Base-by-base conservation (phyloP, 2,113 vertebrate genomes). In the Mus pahari region DNA sequence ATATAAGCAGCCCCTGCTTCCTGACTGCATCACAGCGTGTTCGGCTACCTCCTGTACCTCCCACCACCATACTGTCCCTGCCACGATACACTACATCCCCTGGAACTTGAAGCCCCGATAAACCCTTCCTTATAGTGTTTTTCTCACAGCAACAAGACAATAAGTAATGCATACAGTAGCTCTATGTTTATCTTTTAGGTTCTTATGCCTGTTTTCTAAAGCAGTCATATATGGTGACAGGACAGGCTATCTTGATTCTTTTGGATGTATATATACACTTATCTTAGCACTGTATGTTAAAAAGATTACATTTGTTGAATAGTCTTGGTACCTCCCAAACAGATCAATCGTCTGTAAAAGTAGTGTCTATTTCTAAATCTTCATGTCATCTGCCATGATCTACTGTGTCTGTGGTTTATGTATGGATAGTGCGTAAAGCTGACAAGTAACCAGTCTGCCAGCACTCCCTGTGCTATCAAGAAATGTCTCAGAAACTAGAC, bases 121-220 rank as follows among this genome's bases (percentile, higher is more conserved):
- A 31, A 42, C 8, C 5, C 22, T 60, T 60, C 24, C 4, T 62
- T 8, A 62, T 5, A 19, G 24, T 8, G 2, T 26, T 62, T 62
- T 62, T 62, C 7, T 31, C 24, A 62, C 14, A 83, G 58, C 14
- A 5, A 83, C 24, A 58, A 79, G 77, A 22, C 77, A 82, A 62
- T 39, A 42, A 62, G 13, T 42, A 42, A 62, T 26, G 53, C 19
- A 82, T 39, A 39, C 1, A 16, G 53, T 24, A 50, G 73, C 64
- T 64, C 26, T 48, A 0, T 31, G 48, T 42, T 88, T 77, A 77
- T 66, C 45, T 50, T 81, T 89, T 55, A 92, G 74, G 74, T 74
- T 5, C 81, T 90, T n/a, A 53, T 73, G 26, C 88, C 14, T 60
- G 2, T 53, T 87, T 92, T 75, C 81, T 82, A 94, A 91, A 92